phyloP scores from a whole-genome alignment of 2,113 vertebrate genomes.

The Trematomus loennbergii region DNA sequence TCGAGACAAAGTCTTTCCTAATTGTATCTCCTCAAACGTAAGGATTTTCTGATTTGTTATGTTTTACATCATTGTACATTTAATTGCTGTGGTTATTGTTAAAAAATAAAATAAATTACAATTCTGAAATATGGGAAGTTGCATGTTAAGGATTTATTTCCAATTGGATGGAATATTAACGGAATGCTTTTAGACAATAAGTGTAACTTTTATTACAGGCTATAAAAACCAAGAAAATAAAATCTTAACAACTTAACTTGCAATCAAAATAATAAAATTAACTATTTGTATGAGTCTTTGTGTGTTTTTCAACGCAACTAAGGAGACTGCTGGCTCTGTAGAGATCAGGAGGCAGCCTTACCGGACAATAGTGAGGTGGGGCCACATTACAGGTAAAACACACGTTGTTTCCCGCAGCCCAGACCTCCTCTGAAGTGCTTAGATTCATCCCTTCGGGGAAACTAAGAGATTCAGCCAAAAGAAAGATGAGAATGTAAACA shows the following conservation, averaged over 20 bases:
- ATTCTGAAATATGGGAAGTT: too few species aligned
- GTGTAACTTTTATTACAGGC: background rate
- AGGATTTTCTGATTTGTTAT: background rate
- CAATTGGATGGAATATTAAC: background rate
- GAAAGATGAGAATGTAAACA: slow-evolving; percentile 58
- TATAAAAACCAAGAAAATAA: background rate
- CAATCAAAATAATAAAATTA: background rate
- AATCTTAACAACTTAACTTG: background rate
- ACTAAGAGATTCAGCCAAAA: slow-evolving; percentile 37
- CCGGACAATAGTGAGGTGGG: slow-evolving; percentile 16
- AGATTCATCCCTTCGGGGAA: slow-evolving; percentile 28
- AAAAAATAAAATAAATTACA: too few species aligned
- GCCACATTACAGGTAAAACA: slow-evolving; percentile 15
- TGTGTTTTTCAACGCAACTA: slow-evolving; percentile 6
- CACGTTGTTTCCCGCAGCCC: background rate
- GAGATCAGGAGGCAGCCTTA: slow-evolving; percentile 12
- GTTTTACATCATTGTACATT: background rate
- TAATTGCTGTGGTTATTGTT: background rate
- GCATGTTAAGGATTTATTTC: background rate
- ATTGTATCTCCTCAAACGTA: background rate
- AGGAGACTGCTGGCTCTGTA: background rate
- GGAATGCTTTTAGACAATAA: background rate
- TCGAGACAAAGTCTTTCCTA: background rate
- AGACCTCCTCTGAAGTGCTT: slow-evolving; percentile 29
- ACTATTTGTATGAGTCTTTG: background rate